phyloP scores from a whole-genome alignment of 35 echinoderm and acorn worm genomes.

The Apostichopus parvimensis region DNA sequence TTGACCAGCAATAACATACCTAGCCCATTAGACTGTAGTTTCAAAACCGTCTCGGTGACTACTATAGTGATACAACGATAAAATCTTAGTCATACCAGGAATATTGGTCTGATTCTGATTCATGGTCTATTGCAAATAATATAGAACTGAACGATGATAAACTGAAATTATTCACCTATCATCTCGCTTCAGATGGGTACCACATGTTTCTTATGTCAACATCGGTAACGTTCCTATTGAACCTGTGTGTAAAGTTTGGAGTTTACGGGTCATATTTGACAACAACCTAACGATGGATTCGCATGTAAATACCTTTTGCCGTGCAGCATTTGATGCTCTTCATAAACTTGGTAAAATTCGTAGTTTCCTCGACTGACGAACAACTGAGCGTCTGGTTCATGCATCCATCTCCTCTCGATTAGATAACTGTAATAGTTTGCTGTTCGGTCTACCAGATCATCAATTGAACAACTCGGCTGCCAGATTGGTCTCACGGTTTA shows the following conservation, averaged over 20 bases:
- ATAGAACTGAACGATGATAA: not conserved
- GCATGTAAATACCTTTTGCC: not conserved
- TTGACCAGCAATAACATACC: too few relatives aligned
- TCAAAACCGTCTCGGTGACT: too few relatives aligned
- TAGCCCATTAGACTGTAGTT: too few relatives aligned
- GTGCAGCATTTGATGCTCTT: not conserved
- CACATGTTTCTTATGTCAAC: not conserved
- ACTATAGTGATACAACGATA: too few relatives aligned
- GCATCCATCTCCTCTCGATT: not conserved
- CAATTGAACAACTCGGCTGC: not conserved
- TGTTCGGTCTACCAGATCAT: not conserved
- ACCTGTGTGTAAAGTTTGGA: not conserved
- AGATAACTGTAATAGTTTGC: not conserved
- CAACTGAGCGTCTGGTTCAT: not conserved
- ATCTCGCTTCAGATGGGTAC: not conserved
- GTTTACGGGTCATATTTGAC: not conserved
- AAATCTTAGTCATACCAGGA: too few relatives aligned
- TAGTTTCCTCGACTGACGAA: not conserved
- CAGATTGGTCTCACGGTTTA: not conserved
- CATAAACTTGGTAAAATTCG: not conserved
- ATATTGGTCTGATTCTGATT: not conserved
- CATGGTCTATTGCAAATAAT: not conserved
- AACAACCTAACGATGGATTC: not conserved
- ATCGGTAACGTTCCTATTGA: not conserved
- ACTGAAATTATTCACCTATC: slow-evolving; percentile 6